Conservation (phyloP, 2,113 vertebrate genomes). For the Colinus virginianus region DNA sequence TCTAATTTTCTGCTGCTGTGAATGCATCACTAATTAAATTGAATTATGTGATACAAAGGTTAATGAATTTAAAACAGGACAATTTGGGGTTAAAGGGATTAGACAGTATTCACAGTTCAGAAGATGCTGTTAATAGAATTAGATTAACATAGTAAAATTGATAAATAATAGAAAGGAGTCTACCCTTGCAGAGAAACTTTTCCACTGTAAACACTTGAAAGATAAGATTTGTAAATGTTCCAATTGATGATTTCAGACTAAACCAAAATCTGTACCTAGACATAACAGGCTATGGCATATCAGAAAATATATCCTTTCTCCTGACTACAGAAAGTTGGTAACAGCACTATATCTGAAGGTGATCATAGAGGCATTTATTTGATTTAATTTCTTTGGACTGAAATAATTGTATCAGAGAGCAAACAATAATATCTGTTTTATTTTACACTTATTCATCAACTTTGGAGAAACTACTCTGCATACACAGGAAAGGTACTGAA, state of each 20-base stretch:
- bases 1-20: constrained; percentile 46
- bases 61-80: constrained; percentile 61
- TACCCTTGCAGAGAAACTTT: background rate
- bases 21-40: constrained; percentile 68
- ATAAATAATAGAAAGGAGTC: background rate
- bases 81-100: constrained; percentile 2
- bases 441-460: background rate
- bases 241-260: background rate
- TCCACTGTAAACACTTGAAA: background rate
- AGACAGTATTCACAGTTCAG: constrained; percentile 57
- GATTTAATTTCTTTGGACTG: background rate
- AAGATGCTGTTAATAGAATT: constrained; percentile 41
- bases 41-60: background rate
- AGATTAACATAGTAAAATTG: constrained; percentile 59
- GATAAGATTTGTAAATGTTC: background rate
- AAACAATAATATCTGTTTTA: background rate
- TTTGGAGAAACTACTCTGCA: background rate
- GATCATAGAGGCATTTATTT: background rate
- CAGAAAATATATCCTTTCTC: background rate
- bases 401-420: background rate
- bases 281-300: accelerated
- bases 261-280: background rate
- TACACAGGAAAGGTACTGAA: background rate
- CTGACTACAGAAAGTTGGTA: background rate
- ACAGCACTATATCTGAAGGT: accelerated